Base-by-base conservation (phyloP, 2,797 vertebrate genomes). In the Cyclopterus lumpus region DNA sequence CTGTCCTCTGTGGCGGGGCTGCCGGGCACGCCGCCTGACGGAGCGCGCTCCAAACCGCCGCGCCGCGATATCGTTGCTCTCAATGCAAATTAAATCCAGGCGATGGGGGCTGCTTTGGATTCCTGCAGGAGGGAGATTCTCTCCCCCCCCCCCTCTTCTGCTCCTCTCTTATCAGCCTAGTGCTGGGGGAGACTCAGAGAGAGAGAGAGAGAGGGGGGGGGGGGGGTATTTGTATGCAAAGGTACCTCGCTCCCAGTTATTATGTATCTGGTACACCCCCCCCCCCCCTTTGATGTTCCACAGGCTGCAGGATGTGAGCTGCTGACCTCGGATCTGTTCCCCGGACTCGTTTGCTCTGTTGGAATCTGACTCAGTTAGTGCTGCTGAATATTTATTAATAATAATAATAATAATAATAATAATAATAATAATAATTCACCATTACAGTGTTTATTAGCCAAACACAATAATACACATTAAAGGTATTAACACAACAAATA, bases 71-170 rank as follows among this genome's bases (percentile, higher is more conserved):
- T 87, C 86, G 28, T 59, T 85, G 73, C 79, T 69, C 86, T 18
- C 61, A 73, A 89, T 88, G 86, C 87, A 90, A 89, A 90, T 90
- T 91, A 89, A 90, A 91, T 91, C 87, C 88, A 73, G 85, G 82
- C 54, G 67, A 81, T 16, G 73, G 63, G 77, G 83, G 81, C 69
- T 74, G 71, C 81, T 85, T 75, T 80, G 64, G 86, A 88, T 86
- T 86, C 89, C 86, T 86, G 77, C 66, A 86, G 85, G 81, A 84
- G 82, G 85, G 55, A 30, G 77, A 78, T 73, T 72, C 67, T 55
- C 71, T 15, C 26, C 67, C 60, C 65, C 63, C 38, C 51, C 61
- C 60, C 22, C 40, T 61, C n/a, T 57, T n/a, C 44, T 49, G 53
- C 84, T 65, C 58, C 36, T 61, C 24, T 73, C 78, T 86, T 86